Base-by-base conservation (phyloP, 2,888 invertebrate species). In the Orthosia cruda region DNA sequence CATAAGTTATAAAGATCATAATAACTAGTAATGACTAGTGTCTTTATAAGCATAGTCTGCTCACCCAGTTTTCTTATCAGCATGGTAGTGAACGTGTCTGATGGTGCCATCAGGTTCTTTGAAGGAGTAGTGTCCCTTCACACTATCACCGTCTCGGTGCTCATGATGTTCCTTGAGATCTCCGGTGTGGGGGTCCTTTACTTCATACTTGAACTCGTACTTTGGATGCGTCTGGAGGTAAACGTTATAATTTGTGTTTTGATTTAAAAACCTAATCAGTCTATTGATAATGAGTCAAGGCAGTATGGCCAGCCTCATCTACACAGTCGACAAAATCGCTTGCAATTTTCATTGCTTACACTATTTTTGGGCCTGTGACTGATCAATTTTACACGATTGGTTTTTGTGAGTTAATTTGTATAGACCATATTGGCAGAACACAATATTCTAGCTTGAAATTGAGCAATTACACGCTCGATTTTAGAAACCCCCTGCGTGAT, bases 151-250 rank as follows among this genome's bases (percentile, higher is more conserved):
- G 16, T 89, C 81, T 63, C 83, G 89, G 83, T 93, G 91, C 89
- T 97, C 97, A 59, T 94, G 91, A 89, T 96, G 95, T 75, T 89
- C 87, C 90, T 96, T 96, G 87, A 92, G 89, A 91, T 97, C 97
- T 20, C 95, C 95, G 62, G 97, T 97, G 88, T 96, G 95, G 15
- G 92, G 92, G 84, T 97, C 96, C 74, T 93, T 90, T 40, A 97
- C 96, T 61, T 94, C 93, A 86, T 97, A 96, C 81, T 92, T 93
- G 88, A 95, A 96, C 66, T 90, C 90, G 82, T 92, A 92, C 66
- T 92, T 91, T 2, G 92, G 91, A 69, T 91, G 86, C 9, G 89
- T 82, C 93, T 93, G 82, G n/a, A 75, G 20, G 23, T 32, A 70
- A 78, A 71, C 0, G 45, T 57, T 23, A 49, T 18, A 11, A 40